Conservation (phyloP, 2,113 vertebrate genomes). For the Equus quagga region DNA sequence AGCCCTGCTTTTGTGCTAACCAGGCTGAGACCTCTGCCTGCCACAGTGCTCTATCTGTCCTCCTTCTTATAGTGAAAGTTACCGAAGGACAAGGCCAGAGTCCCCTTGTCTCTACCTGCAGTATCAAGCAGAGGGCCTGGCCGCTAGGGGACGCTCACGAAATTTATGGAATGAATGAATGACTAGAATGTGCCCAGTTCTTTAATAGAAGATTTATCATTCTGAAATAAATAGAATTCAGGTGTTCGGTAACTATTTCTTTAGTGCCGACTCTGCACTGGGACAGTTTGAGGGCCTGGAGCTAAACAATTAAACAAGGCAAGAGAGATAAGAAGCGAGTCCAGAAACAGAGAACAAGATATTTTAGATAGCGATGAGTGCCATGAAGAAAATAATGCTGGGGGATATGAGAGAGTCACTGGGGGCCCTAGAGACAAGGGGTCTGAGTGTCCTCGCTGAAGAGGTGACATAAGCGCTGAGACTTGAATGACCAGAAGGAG, state of each 20-base stretch:
- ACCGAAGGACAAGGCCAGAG: neutral
- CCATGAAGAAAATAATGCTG: neutral
- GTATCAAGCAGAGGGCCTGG: neutral
- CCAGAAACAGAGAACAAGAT: neutral
- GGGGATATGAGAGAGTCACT: neutral
- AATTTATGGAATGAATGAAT: neutral
- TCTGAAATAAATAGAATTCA: neutral
- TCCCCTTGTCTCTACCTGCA: neutral
- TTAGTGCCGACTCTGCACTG: fast-evolving
- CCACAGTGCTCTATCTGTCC: neutral
- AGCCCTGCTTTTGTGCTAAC: neutral
- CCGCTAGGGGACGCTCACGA: neutral
- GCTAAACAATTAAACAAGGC: neutral
- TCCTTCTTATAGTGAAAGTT: neutral
- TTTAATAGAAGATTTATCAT: neutral
- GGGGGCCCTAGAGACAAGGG: neutral
- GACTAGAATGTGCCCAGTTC: neutral
- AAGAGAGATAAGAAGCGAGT: neutral
- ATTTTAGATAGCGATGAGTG: neutral
- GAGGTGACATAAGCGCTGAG: neutral
- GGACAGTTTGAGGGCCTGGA: neutral
- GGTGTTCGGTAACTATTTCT: neutral
- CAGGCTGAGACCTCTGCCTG: neutral
- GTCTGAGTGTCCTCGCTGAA: neutral
- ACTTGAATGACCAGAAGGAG: neutral